Evolutionary conservation across 2,113 vertebrate genomes (phyloP).

Genomic region (Oophaga pumilio): DNA sequence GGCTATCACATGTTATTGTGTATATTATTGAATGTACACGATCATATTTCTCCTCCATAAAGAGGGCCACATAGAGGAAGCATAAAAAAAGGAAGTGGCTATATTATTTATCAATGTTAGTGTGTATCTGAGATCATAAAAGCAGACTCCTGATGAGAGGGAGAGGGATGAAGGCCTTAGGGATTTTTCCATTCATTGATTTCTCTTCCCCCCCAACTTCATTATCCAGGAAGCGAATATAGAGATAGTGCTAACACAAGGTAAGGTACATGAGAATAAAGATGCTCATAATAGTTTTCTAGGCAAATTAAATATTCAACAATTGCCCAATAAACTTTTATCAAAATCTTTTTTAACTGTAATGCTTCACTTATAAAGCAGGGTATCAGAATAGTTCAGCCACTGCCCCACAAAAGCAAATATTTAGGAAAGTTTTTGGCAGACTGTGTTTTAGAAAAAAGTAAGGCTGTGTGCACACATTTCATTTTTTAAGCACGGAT

Average conservation of each 20-base stretch:
- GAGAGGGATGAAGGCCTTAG: constrained; percentile 22
- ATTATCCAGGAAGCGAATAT: constrained; percentile 15
- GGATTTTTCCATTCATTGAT: constrained; percentile 57
- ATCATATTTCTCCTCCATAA: neutral
- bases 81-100: neutral
- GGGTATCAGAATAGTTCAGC: neutral
- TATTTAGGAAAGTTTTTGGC: neutral
- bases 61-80: neutral
- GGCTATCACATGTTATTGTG: neutral
- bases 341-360: neutral
- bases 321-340: neutral
- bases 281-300: neutral
- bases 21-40: constrained; percentile 7
- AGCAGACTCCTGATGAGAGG: constrained; percentile 28
- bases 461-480: too few species aligned
- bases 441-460: neutral
- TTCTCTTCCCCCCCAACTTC: constrained; percentile 27
- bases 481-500: too few species aligned
- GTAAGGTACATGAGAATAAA: neutral
- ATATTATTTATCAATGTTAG: constrained; percentile 50
- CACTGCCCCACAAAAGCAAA: neutral
- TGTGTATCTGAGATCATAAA: constrained; percentile 39
- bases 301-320: neutral
- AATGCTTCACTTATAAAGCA: neutral
- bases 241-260: constrained; percentile 2